Base-by-base conservation (phyloP, 2,797 vertebrate genomes). In the Pangasius krempfi region DNA sequence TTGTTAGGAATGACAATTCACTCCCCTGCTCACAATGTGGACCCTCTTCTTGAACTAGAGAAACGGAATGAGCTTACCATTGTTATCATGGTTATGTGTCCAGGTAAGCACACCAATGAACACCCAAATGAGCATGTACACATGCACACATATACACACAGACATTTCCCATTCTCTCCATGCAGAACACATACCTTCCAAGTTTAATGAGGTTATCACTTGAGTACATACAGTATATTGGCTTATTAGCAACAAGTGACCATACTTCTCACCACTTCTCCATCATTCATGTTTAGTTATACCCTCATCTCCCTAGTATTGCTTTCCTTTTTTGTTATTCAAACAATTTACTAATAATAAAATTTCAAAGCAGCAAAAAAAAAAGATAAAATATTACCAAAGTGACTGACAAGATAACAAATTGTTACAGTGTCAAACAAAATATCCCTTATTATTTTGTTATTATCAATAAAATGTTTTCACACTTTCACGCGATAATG, bases 1-100 rank as follows among this genome's bases (percentile, higher is more conserved):
- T 92, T 33, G 12, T 47, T 75, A 75, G 44, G 22, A 50, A 75
- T 75, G 44, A 27, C 73, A 47, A 47, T 75, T 25, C 40, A 47
- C 93, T 93, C 85, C 89, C 89, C 94, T 95, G 92, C 94, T 93
- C 94, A 94, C 95, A 96, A 96, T 95, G 95, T 96, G 95, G 95
- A 91, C 93, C 90, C 13, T 92, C 91, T 92, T 75, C 54, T 93
- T 93, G 93, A 92, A 92, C 92, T 93, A 93, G 94, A 94, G 93
- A 93, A 92, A 94, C 92, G 91, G 92, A 66, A 78, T 90, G 92
- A 92, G 93, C 62, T 80, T 81, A 58, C 6, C 54, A 70, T 37
- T 75, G 54, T 83, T 83, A 50, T 70, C 25, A 50, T 12, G 25
- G 25, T 14, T 13, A 40, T 37, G 40, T 73, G 8, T 75, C 72